These are phyloP conservation scores for Progne subis DNA, from an alignment of 2,113 vertebrate species.

Conservation along the genomic window DNA sequence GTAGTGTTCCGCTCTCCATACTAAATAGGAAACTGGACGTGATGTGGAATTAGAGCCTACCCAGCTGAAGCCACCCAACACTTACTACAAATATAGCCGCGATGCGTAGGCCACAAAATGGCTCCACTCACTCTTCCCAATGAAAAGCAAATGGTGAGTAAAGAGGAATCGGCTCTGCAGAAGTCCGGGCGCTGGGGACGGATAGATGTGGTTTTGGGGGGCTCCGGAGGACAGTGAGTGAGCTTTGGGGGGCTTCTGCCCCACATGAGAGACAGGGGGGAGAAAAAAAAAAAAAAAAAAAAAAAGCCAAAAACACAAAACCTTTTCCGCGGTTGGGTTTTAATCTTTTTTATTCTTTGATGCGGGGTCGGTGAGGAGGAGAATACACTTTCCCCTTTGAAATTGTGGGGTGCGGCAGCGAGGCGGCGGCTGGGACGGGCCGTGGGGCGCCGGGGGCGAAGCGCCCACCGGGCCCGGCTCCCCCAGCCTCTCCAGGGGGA, in stretches of 20 bases:
- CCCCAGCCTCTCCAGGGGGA: not conserved
- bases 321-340: not conserved
- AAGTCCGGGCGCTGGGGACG: rapidly evolving
- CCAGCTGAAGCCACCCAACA: conserved; percentile 78
- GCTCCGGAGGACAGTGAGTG: not conserved
- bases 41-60: conserved; percentile 85
- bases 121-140: conserved; percentile 88
- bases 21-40: conserved; percentile 88
- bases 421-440: not conserved
- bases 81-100: conserved; percentile 80
- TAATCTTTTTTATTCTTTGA: not conserved
- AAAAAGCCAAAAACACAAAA: not conserved
- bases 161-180: not conserved
- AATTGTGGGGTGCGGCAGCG: not conserved
- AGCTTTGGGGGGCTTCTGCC: not conserved
- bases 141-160: conserved; percentile 87
- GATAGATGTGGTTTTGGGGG: not conserved
- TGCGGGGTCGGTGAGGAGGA: not conserved
- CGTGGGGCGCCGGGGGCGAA: not conserved
- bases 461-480: not conserved
- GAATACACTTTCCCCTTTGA: not conserved
- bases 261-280: not conserved
- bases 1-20: conserved; percentile 89
- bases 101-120: conserved; percentile 92
- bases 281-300: too few relatives aligned